Percentiles rank a stretch among this genome's conserved stretches.
Evolutionary conservation across 2,113 vertebrate species (phyloP).

Genomic region (Pithys albifrons): DNA sequence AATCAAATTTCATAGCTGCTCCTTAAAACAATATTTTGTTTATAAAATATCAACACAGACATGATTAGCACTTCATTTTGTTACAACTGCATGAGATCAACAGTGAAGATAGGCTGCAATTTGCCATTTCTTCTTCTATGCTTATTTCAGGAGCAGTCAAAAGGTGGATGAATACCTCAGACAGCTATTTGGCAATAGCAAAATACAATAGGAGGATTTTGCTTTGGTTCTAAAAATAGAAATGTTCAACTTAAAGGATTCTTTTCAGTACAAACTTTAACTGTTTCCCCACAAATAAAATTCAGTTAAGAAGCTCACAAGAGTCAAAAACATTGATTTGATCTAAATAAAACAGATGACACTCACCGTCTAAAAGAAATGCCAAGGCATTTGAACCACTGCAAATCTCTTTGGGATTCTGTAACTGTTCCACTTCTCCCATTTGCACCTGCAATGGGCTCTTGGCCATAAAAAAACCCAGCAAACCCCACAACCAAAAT

Average conservation of each 20-base stretch:
- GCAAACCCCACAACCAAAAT: background rate
- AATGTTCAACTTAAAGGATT: background rate
- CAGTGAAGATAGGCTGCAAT: background rate
- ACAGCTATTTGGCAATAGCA: background rate
- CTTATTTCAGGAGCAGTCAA: background rate
- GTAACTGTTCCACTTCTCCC: background rate
- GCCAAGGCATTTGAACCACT: background rate
- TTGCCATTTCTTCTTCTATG: background rate
- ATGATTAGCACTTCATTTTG: background rate
- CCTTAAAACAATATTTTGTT: background rate
- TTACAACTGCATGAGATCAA: background rate
- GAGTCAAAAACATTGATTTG: background rate
- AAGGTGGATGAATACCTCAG: background rate
- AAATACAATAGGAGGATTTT: background rate
- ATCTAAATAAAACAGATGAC: background rate
- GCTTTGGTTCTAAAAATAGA: background rate
- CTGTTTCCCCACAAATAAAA: background rate
- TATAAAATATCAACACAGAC: background rate
- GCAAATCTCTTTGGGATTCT: background rate
- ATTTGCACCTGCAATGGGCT: background rate
- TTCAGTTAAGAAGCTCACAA: background rate
- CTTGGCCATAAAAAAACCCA: fast-evolving
- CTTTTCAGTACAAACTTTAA: background rate
- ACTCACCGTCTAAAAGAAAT: background rate
- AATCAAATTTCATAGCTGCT: background rate